Conservation (phyloP, 30 jellyfish, hydroid and myxozoan species). For the Sanderia malayensis region DNA sequence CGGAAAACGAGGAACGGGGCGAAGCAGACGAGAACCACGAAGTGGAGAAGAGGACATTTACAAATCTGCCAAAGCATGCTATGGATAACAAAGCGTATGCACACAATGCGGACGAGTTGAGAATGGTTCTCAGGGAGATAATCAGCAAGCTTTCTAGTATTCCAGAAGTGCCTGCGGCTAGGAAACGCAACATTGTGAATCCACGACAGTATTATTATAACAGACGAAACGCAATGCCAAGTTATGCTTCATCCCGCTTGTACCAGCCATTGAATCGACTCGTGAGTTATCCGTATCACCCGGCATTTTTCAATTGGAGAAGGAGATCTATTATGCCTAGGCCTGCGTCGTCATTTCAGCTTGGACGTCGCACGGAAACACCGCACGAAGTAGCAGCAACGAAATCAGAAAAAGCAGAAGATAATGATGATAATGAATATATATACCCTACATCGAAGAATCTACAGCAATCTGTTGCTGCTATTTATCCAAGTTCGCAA, state of each 20-base stretch:
- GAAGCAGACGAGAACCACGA: constrained; percentile 10
- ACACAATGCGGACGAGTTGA: constrained; percentile 15
- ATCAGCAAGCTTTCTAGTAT: constrained; percentile 35
- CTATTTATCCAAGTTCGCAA: constrained; percentile 39
- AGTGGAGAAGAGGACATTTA: constrained; percentile 39
- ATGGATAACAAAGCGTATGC: constrained; percentile 18
- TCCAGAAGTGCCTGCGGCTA: neutral
- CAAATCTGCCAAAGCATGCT: constrained; percentile 3
- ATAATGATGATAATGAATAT: constrained; percentile 8
- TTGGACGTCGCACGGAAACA: neutral
- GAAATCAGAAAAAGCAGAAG: neutral
- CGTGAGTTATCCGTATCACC: neutral
- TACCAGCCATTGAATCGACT: neutral
- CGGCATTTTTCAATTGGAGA: constrained; percentile 20
- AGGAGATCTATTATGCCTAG: constrained; percentile 14
- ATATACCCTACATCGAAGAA: neutral
- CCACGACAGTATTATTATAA: constrained; percentile 22
- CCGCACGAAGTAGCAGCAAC: constrained; percentile 20
- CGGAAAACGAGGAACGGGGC: neutral
- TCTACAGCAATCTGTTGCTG: constrained; percentile 16
- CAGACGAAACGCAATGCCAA: constrained; percentile 19
- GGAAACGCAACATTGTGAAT: neutral
- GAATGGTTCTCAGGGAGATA: constrained; percentile 28
- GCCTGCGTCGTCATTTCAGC: neutral
- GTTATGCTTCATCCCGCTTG: neutral